These are phyloP conservation scores for Chrysoperla carnea DNA, from an alignment of 1,140 invertebrate species.

Conservation along the genomic window DNA sequence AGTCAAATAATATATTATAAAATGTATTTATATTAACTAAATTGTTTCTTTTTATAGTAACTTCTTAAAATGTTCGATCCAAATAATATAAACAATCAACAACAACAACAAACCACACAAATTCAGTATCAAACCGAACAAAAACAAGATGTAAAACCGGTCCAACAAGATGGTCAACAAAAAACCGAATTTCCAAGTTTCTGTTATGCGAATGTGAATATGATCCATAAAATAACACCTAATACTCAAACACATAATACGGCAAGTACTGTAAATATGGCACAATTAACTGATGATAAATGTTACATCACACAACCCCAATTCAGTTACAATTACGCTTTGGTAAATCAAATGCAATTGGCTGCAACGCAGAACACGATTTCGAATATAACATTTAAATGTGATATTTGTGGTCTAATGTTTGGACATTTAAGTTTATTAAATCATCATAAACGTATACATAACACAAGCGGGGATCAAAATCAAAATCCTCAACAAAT, in stretches of 20 bases:
- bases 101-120: constrained; percentile 9
- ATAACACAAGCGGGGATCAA: constrained; percentile 32
- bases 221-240: constrained; percentile 37
- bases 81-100: constrained; percentile 19
- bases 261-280: constrained; percentile 38
- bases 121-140: constrained; percentile 12
- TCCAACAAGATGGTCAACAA: constrained; percentile 16
- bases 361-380: constrained; percentile 38
- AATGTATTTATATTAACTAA: too few relatives aligned
- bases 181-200: constrained; percentile 37
- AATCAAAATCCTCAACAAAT: constrained; percentile 30
- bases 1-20: too few relatives aligned
- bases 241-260: constrained; percentile 23
- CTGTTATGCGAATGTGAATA: constrained; percentile 47
- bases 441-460: constrained; percentile 66
- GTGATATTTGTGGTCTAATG: constrained; percentile 67
- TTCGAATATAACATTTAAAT: constrained; percentile 66
- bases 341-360: constrained; percentile 38
- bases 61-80: constrained; percentile 18
- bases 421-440: constrained; percentile 59
- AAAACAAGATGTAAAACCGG: constrained; percentile 7
- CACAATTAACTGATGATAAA: constrained; percentile 40
- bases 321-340: constrained; percentile 44
- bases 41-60: neutral
- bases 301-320: constrained; percentile 47